Evolutionary conservation across 1,140 invertebrate genomes (phyloP).

Genomic region (Scaptomyza hsui): DNA sequence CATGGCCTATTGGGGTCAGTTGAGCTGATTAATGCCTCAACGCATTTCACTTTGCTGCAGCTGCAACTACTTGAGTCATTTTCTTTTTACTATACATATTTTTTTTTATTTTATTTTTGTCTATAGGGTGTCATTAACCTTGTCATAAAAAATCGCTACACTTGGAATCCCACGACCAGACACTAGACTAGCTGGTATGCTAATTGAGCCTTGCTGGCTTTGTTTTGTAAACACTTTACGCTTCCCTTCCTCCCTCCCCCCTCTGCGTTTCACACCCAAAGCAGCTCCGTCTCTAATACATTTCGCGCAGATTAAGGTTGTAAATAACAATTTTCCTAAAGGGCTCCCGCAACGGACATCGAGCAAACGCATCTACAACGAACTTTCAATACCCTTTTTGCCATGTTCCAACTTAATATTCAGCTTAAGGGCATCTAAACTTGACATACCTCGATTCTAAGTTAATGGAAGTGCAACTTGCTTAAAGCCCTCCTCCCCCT

Average conservation of each 20-base stretch:
- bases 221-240: conserved; percentile 75
- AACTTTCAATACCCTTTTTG: conserved; percentile 58
- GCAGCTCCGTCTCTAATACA: conserved; percentile 69
- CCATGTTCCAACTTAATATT: too few relatives aligned
- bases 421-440: not conserved
- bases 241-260: not conserved
- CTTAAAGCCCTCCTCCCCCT: not conserved
- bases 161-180: conserved; percentile 20
- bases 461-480: conserved; percentile 61
- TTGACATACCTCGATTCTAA: not conserved
- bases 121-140: conserved; percentile 70
- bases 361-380: conserved; percentile 47
- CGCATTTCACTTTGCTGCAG: conserved; percentile 4
- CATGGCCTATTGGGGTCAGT: not conserved
- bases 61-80: conserved; percentile 58
- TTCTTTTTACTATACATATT: too few relatives aligned
- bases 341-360: conserved; percentile 23
- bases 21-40: not conserved
- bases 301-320: conserved; percentile 76
- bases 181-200: conserved; percentile 67
- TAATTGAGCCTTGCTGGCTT: conserved; percentile 69
- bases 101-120: not conserved
- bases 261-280: not conserved
- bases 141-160: conserved; percentile 61
- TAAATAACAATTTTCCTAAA: conserved; percentile 77